These are phyloP conservation scores for Coremacera marginata DNA, from an alignment of 2,888 invertebrate species.

Conservation along the genomic window DNA sequence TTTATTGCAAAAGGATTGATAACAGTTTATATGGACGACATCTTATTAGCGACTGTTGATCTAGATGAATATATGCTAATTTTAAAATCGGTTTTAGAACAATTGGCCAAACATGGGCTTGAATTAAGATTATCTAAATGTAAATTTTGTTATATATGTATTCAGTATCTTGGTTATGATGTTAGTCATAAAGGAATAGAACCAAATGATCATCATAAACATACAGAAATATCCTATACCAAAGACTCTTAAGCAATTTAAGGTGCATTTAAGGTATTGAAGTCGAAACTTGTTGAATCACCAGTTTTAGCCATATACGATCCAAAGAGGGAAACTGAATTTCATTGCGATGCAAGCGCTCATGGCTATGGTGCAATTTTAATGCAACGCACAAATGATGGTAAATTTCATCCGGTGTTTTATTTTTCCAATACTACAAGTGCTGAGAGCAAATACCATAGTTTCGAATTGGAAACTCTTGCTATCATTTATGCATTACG, in stretches of 20 bases:
- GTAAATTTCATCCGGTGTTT: conserved; percentile 55
- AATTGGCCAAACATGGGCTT: conserved; percentile 29
- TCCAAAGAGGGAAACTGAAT: conserved; percentile 52
- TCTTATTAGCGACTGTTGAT: conserved; percentile 37
- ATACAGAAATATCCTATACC: conserved; percentile 35
- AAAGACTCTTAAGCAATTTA: conserved; percentile 6
- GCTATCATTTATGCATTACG: conserved; percentile 54
- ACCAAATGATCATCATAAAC: conserved; percentile 34
- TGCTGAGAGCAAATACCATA: conserved; percentile 52
- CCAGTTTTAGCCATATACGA: conserved; percentile 57
- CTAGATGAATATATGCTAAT: conserved; percentile 37
- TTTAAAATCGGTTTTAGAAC: conserved; percentile 30
- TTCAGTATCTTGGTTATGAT: conserved; percentile 41
- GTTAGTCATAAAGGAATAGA: conserved; percentile 36
- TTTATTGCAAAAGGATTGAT: conserved; percentile 29
- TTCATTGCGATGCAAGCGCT: conserved; percentile 57
- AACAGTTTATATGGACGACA: conserved; percentile 44
- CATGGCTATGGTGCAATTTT: conserved; percentile 56
- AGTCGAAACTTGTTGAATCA: conserved; percentile 37
- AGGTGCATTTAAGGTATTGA: conserved; percentile 35
- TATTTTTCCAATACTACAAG: conserved; percentile 57
- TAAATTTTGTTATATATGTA: conserved; percentile 34
- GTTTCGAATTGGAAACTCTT: conserved; percentile 57
- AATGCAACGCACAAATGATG: conserved; percentile 52
- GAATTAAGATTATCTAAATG: conserved; percentile 38